Evolutionary conservation across 1,140 invertebrate genomes (phyloP), one percentile per base, ranked within the genome.

Genomic region (Pogonomyrmex californicus): DNA sequence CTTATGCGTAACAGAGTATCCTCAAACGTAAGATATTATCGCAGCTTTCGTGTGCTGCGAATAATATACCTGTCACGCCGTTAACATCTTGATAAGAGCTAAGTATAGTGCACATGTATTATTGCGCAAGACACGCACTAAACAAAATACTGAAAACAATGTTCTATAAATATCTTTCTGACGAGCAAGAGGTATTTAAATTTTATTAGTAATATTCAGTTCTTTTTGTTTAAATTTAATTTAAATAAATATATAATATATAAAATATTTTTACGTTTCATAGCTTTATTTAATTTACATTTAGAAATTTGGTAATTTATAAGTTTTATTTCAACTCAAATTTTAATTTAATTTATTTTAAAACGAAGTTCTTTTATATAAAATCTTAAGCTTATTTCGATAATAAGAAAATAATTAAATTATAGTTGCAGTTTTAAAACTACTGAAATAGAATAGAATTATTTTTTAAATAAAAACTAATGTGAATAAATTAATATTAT

Each of bases 11-110:
- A 66, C 14, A 71, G 30, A 38, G 30, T 54, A 68, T 51, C 36
- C 65, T 66, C 23, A 38, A 44, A 33, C 36, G n/a, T 47, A 62
- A 65, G 65, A 73, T 82, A 23, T 71, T 47, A 82, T 51, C 66
- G 14, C 17, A 56, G 38, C 51, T 73, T 73, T 82, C 30, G 38
- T 82, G 51, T 73, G 38, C 17, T 17, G 51, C 30, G 66, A 82
- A 82, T 73, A 82, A 82, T 73, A 60, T 33, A 82, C 66, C 51
- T 82, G 51, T 82, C 79, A 82, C 51, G 17, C 30, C 47, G 30
- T 44, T 82, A 58, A 58, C 51, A 82, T 82, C 79, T 82, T 47
- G 79, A 82, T 73, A 71, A 73, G 49, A 71, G 23, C n/a, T 70
- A 70, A 56, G 38, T 78, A 56, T n/a, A 58, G 3, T 14, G 54